Base-by-base conservation (phyloP, 2,797 vertebrate genomes). In the Lagocephalus sceleratus region DNA sequence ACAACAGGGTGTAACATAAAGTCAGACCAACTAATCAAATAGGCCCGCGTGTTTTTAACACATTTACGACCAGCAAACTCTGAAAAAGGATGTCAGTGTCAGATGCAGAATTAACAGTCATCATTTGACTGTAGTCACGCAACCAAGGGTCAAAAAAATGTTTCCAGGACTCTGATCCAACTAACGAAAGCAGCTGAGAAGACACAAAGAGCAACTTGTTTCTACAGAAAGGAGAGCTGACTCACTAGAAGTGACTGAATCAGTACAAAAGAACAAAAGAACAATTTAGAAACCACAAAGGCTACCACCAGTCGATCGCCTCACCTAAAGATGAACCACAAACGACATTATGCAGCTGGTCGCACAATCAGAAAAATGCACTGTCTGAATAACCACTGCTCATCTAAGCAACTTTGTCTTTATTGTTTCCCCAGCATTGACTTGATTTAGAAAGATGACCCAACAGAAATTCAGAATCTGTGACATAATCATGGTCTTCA, bases 201-300 rank as follows among this genome's bases (percentile, higher is more conserved):
- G 49, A 78, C 14, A 83, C 79, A 85, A 84, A 78, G 80, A 71
- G 52, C 45, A 55, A 76, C 73, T 60, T 83, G 79, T 85, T 55
- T 51, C 25, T 8, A 25, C 25, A 25, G 63, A 52, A 56, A 45
- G 11, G 39, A 71, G 49, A 48, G 81, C 81, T 83, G 82, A 86
- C 75, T 83, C 74, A 46, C 60, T 76, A 75, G 26, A 81, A 79
- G 60, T 7, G n/a, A 21, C 49, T 57, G 35, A 79, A 66, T 21
- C 62, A 53, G 54, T 65, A 23, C 0, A 10, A 68, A 23, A 52
- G 62, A 79, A 83, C 42, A 20, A 76, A 73, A 70, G 81, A 72
- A 61, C 63, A 52, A 60, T 47, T 54, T 47, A 48, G 20, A 59
- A 48, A 23, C 9, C 29, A 9, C 29, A 51, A 51, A 51, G 48